Conservation (phyloP, 2,113 vertebrate genomes). For the Tetrao urogallus region DNA sequence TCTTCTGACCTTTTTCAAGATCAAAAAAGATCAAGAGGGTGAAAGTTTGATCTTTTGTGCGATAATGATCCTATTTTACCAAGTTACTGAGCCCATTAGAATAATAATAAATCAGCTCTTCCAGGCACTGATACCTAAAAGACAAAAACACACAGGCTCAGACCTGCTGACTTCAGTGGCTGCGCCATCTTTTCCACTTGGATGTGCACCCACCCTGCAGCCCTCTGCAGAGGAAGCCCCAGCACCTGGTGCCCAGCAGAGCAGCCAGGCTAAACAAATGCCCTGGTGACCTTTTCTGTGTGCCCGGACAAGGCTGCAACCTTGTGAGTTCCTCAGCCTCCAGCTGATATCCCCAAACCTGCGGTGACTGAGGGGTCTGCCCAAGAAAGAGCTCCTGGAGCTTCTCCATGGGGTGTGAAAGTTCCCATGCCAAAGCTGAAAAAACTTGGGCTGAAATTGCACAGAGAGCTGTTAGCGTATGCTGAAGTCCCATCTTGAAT, state of each 20-base stretch:
- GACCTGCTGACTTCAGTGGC: not conserved
- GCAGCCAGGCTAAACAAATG: not conserved
- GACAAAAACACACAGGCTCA: not conserved
- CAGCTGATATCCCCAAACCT: not conserved
- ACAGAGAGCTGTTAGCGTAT: not conserved
- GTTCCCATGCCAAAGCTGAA: not conserved
- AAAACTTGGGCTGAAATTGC: not conserved
- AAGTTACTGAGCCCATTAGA: not conserved
- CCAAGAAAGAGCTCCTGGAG: not conserved
- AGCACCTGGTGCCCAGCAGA: not conserved
- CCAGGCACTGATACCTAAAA: not conserved
- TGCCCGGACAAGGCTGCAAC: not conserved
- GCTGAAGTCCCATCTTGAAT: not conserved
- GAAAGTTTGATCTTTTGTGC: slow-evolving; percentile 29
- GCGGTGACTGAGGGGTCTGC: not conserved
- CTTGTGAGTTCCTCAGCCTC: not conserved
- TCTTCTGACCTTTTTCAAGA: slow-evolving; percentile 50
- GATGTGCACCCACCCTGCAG: not conserved
- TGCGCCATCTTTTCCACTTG: not conserved
- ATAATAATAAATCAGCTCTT: not conserved
- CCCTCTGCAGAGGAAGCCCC: not conserved
- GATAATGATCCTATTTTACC: slow-evolving; percentile 26
- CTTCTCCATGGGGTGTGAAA: not conserved
- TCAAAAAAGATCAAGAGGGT: slow-evolving; percentile 35
- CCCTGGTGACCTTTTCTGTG: no score